Evolutionary conservation across 2,888 invertebrate species (phyloP).

Genomic region (Drosophila setosimentum): DNA sequence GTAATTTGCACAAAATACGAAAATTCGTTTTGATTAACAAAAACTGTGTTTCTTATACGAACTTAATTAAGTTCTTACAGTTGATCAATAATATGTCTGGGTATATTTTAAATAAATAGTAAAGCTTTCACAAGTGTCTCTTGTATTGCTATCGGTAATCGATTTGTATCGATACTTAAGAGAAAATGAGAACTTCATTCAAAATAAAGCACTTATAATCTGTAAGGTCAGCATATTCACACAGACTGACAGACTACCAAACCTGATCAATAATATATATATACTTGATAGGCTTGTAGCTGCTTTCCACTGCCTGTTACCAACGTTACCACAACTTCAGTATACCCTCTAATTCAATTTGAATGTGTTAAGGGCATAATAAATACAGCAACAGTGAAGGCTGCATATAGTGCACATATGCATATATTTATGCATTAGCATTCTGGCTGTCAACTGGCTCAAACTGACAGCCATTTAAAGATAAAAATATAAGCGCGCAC

Average conservation of each 20-base stretch:
- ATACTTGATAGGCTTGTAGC: background rate
- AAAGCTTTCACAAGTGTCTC: background rate
- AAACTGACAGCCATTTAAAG: constrained; percentile 28
- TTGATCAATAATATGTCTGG: background rate
- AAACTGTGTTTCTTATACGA: background rate
- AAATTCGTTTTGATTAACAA: background rate
- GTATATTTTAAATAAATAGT: background rate
- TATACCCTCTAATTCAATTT: background rate
- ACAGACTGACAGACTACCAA: background rate
- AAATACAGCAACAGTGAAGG: constrained; percentile 30
- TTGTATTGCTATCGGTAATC: fast-evolving
- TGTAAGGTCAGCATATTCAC: no score
- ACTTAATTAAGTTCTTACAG: background rate
- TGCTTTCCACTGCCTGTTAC: no score
- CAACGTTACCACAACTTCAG: background rate
- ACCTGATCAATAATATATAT: background rate
- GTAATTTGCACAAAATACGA: no score
- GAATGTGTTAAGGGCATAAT: constrained; percentile 4
- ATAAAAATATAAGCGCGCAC: constrained; percentile 4
- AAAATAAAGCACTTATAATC: no score
- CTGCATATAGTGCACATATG: constrained; percentile 6
- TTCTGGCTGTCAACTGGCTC: constrained; percentile 14
- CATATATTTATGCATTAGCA: constrained; percentile 4
- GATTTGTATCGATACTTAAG: background rate
- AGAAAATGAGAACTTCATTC: no score